These are phyloP conservation scores for Hypomecis atomaria DNA, from an alignment of 2,888 invertebrate genomes.

Conservation along the genomic window DNA sequence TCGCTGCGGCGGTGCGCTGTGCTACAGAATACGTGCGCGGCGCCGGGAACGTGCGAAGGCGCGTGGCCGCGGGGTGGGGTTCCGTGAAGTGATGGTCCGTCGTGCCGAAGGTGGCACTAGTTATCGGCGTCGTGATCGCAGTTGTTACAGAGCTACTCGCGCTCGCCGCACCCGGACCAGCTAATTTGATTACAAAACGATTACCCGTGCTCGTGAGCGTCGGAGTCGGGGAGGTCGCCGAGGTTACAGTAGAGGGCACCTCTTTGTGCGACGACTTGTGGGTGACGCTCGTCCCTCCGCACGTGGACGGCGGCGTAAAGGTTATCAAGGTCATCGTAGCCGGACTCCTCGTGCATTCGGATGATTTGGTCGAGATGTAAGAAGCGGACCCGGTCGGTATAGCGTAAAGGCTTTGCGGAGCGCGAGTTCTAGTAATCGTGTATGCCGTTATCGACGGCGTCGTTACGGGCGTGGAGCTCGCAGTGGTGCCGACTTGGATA, in stretches of 20 bases:
- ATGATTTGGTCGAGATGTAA: not conserved
- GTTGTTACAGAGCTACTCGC: conserved; percentile 4
- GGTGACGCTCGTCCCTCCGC: not conserved
- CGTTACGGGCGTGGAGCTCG: conserved; percentile 1
- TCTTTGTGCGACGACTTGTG: not conserved
- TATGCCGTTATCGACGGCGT: conserved; percentile 16
- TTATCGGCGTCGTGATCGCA: conserved; percentile 15
- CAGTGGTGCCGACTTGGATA: conserved; percentile 5
- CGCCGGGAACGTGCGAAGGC: conserved; percentile 33
- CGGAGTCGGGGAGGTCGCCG: conserved; percentile 8
- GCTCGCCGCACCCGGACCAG: not conserved
- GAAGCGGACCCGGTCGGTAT: not conserved
- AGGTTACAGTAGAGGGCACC: not conserved
- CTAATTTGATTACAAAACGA: conserved; percentile 22
- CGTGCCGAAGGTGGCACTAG: conserved; percentile 11
- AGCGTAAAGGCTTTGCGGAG: conserved; percentile 8
- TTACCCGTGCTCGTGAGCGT: conserved; percentile 12
- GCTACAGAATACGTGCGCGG: conserved; percentile 28
- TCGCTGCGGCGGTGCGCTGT: conserved; percentile 17
- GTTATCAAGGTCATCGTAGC: conserved; percentile 18
- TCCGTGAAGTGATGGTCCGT: conserved; percentile 12
- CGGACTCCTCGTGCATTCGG: conserved; percentile 6
- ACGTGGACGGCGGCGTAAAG: conserved; percentile 4
- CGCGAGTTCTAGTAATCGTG: conserved; percentile 15
- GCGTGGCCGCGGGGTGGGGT: not conserved